Conservation (phyloP, 37 sponge, comb jelly and placozoan genomes). For the Lycopodina hypogea region DNA sequence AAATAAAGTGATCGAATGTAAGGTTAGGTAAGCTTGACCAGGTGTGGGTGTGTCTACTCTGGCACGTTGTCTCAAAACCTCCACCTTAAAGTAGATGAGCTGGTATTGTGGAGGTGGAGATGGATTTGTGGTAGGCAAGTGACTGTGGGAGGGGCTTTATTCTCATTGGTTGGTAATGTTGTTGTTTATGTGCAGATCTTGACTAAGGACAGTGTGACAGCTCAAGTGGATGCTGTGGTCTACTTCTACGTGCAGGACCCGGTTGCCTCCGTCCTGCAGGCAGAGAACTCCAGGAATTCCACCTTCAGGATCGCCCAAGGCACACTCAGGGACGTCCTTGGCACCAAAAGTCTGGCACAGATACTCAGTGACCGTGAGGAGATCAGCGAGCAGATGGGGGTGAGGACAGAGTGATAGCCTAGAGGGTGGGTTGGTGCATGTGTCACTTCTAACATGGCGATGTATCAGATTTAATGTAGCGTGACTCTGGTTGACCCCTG, state of each 20-base stretch:
- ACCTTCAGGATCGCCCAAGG: conserved; percentile 87
- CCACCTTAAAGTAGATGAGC: too few species aligned
- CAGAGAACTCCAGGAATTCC: conserved; percentile 70
- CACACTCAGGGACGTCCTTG: conserved; percentile 87
- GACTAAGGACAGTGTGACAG: conserved; percentile 91
- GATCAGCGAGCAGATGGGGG: conserved; percentile 79
- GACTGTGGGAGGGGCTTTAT: background rate
- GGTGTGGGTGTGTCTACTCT: too few species aligned
- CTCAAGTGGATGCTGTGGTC: conserved; percentile 90
- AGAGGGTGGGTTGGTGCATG: too few species aligned
- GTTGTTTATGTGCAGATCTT: conserved; percentile 55
- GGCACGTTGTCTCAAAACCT: too few species aligned
- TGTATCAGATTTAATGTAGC: background rate
- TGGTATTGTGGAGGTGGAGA: too few species aligned
- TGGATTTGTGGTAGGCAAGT: too few species aligned
- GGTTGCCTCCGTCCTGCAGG: conserved; percentile 62
- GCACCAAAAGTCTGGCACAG: conserved; percentile 85
- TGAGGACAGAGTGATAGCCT: conserved; percentile 14
- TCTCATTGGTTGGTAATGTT: background rate
- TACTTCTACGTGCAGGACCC: conserved; percentile 84
- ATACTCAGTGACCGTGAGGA: conserved; percentile 83
- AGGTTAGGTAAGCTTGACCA: too few species aligned
- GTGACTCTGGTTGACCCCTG: background rate
- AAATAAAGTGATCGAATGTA: too few species aligned
- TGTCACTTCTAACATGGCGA: background rate